Conservation (phyloP, 2,888 invertebrate species). For the Chymomyza fuscimana region DNA sequence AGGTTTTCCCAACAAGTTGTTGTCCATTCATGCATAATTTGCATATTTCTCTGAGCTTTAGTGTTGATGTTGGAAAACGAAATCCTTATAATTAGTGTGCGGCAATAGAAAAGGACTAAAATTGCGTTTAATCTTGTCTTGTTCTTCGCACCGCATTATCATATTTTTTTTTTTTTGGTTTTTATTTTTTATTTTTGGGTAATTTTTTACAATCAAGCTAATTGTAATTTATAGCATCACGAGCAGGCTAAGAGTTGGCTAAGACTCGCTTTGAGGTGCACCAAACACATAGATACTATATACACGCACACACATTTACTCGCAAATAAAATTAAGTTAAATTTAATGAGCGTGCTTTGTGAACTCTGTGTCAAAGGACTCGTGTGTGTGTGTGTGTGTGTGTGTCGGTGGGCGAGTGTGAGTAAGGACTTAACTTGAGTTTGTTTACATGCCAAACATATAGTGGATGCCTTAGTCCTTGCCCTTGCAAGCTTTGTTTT, state of each 20-base stretch:
- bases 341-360: conserved; percentile 56
- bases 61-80: conserved; percentile 28
- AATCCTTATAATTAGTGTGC: conserved; percentile 58
- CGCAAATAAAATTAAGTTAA: conserved; percentile 58
- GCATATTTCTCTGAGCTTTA: conserved; percentile 5
- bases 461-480: not conserved
- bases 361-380: conserved; percentile 4
- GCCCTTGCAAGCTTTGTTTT: conserved; percentile 25
- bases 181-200: conserved; percentile 24
- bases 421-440: not conserved
- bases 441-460: conserved; percentile 25
- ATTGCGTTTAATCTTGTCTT: conserved; percentile 3
- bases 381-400: conserved; percentile 20
- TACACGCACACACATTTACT: not conserved
- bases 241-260: conserved; percentile 11
- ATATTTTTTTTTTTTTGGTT: conserved; percentile 18
- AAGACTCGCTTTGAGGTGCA: conserved; percentile 28
- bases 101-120: conserved; percentile 8
- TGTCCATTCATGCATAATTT: not conserved
- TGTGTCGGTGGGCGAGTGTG: not conserved
- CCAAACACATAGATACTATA: not conserved
- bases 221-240: conserved; percentile 69
- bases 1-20: conserved; percentile 31
- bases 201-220: conserved; percentile 68
- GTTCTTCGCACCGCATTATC: not conserved